Evolutionary conservation across 2,113 vertebrate species (phyloP), one percentile per base, ranked within the genome.

Genomic region (Tyrannus savana): DNA sequence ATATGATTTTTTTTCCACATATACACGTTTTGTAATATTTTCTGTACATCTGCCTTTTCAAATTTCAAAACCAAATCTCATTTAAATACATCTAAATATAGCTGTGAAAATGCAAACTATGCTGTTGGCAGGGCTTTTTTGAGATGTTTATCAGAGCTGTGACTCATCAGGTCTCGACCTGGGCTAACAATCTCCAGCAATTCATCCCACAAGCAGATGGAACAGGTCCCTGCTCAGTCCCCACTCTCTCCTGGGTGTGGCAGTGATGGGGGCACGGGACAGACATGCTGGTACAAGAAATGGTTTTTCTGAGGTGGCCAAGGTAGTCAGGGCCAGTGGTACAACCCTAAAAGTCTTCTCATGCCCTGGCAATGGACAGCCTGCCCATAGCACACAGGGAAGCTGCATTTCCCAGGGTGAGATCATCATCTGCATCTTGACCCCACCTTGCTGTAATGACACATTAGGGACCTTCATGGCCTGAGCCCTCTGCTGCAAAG

Each of bases 361-460:
- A 9, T 4, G 14, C 31, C 39, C 0, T 2, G 80, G 63, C 44
- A 31, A 4, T 1, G 47, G 47, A 6, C 25, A 18, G 28, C 10
- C 28, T 27, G 56, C 41, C 37, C 8, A 1, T 7, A 5, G 67
- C 73, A 10, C 18, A 4, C 3, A 10, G 14, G 28, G 33, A 17
- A 3, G 49, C 49, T 35, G 37, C n/a, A 1, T 22, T 16, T 27
- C 12, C 0, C 16, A 4, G 3, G 10, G 68, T 8, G 44, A 12
- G 7, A 14, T 31, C 78, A 8, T 2, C 14, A 7, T 8, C 39
- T 10, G 14, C 72, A 4, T 0, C 50, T 10, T 9, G 35, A 30
- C 3, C 37, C 4, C 21, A 55, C 14, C 2, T 0, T 1, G 53
- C 31, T 8, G 58, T 5, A 23, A 3, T 0, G 18, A 4, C 33